Base-by-base conservation (phyloP, 2,797 vertebrate genomes). In the Helicolenus hilgendorfi region DNA sequence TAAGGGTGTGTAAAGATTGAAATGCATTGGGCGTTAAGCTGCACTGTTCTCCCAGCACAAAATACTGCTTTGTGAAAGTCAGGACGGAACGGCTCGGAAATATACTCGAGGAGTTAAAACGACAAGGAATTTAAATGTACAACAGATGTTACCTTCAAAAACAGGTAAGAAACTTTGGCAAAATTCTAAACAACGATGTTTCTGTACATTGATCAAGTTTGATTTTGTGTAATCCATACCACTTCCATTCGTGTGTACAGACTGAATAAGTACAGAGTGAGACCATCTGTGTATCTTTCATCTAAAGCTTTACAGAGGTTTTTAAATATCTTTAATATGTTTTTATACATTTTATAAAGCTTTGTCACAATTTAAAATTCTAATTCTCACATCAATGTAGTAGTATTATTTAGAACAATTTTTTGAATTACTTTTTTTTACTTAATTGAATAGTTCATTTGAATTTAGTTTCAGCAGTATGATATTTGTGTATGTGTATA, bases 101-200 rank as follows among this genome's bases (percentile, higher is more conserved):
- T 69, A 60, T 4, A 84, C 53, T 78, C 53, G 3, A 18, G 59
- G 71, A 72, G 31, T 14, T 77, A 35, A 81, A 41, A 74, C n/a
- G 7, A 73, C 59, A 49, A 65, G 22, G 35, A 81, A 73, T n/a
- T 36, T 24, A 24, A 41, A 65, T 31, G 24, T 49, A 68, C 49
- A 70, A 60, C 29, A 70, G 10, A 72, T 5, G 24, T 56, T 31
- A 41, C 10, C 9, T 71, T 72, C 72, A 56, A 38, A 38, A 89
- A 75, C 59, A 91, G 95, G 96, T 96, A 96, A 92, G 94, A 86
- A 78, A 89, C 29, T 53, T 80, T 3, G 11, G 18, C 4, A 53
- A 41, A 78, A 56, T 33, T 26, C 3, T 9, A 11, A 11, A 31
- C 36, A 4, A 49, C 7, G 22, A 11, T 36, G 4, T 15, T 22